Percentiles rank a stretch among this genome's conserved stretches.
These are phyloP conservation scores for Esox masquinongy DNA, from an alignment of 2,797 vertebrate genomes.

Conservation along the genomic window DNA sequence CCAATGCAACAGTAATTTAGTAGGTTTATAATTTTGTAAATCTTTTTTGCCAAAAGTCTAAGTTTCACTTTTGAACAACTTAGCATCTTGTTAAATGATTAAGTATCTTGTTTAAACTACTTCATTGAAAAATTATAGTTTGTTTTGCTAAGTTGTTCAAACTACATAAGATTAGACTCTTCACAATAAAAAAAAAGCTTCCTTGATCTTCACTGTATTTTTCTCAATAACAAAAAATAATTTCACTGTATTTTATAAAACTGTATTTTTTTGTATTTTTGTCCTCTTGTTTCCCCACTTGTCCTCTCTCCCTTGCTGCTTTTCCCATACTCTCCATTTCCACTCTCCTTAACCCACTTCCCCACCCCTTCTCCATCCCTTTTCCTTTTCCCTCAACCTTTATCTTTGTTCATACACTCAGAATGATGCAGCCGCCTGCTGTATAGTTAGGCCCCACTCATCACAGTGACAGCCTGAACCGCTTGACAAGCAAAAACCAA, in stretches of 20 bases:
- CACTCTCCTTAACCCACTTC: conserved; percentile 26
- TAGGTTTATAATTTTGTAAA: not conserved
- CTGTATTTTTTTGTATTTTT: too few species aligned
- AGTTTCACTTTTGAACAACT: too few species aligned
- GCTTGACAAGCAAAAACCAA: conserved; percentile 60
- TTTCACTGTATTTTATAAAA: not conserved
- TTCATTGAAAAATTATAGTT: too few species aligned
- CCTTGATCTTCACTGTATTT: too few species aligned
- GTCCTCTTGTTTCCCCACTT: not conserved
- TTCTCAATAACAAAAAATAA: not conserved
- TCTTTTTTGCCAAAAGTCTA: not conserved
- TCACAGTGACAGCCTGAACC: conserved; percentile 61
- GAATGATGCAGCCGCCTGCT: conserved; percentile 39
- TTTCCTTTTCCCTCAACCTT: conserved; percentile 17
- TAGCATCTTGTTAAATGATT: too few species aligned
- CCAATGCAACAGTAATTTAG: too few species aligned
- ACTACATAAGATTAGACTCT: not conserved
- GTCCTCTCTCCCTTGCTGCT: not conserved
- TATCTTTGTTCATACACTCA: conserved; percentile 19
- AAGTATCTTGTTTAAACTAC: too few species aligned
- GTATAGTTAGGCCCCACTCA: conserved; percentile 50
- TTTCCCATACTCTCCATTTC: conserved; percentile 13
- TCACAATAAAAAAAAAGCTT: too few species aligned
- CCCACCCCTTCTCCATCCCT: conserved; percentile 38
- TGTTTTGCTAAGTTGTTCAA: not conserved